These are phyloP conservation scores for Monodelphis domestica DNA, from an alignment of 2,797 vertebrate genomes.

Conservation along the genomic window DNA sequence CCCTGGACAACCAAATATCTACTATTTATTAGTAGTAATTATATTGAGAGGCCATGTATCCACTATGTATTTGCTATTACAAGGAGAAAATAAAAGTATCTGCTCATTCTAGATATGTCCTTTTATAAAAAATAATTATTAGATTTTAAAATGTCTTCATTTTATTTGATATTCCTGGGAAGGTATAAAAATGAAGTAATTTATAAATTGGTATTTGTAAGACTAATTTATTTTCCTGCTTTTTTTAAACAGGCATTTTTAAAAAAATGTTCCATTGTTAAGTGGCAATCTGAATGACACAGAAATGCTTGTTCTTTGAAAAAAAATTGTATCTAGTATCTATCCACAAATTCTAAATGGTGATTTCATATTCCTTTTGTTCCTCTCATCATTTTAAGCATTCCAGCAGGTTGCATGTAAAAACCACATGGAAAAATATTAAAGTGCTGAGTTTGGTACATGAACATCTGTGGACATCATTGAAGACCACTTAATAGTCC, in stretches of 20 bases:
- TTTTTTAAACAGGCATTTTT: slow-evolving; percentile 36
- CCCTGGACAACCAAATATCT: not conserved
- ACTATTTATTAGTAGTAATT: not conserved
- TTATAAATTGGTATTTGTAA: slow-evolving; percentile 29
- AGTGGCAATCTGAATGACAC: slow-evolving; percentile 25
- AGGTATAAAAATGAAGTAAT: slow-evolving; percentile 25
- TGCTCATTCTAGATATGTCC: not conserved
- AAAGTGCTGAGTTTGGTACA: slow-evolving; percentile 66
- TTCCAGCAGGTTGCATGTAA: slow-evolving; percentile 25
- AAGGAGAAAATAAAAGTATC: slow-evolving; percentile 42
- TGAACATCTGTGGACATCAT: slow-evolving; percentile 78
- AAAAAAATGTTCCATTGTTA: slow-evolving; percentile 23
- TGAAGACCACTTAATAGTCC: slow-evolving; percentile 67
- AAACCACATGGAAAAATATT: slow-evolving; percentile 68
- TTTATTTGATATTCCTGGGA: not conserved
- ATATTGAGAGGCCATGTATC: not conserved
- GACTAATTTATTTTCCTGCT: slow-evolving; percentile 26
- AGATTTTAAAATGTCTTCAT: slow-evolving; percentile 17
- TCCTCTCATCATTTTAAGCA: slow-evolving; percentile 36
- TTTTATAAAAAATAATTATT: slow-evolving; percentile 10
- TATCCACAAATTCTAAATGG: slow-evolving; percentile 48
- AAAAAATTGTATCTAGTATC: slow-evolving; percentile 18
- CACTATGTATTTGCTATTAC: not conserved
- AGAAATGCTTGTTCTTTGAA: slow-evolving; percentile 23
- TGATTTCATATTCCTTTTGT: slow-evolving; percentile 16